Base-by-base conservation (phyloP, 2,797 vertebrate genomes). In the Tinamus major region DNA sequence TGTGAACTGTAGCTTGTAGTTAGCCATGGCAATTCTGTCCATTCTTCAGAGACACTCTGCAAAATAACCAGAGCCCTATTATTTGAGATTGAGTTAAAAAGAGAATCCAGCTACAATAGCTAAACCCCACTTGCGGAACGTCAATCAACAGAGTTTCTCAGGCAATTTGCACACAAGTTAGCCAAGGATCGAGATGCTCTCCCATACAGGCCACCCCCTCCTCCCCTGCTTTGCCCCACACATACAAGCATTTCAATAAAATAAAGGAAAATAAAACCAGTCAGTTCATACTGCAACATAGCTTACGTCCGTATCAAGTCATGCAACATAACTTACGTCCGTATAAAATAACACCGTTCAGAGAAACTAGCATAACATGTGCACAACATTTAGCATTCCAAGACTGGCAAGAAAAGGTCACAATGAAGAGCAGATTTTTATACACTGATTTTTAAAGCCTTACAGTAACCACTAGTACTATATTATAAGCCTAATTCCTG, bases 11-110 rank as follows among this genome's bases (percentile, higher is more conserved):
- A 97, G 97, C 97, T 97, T 97, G 98, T 95, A 94, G 97, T 98
- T 98, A 97, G 97, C 97, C 98, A 97, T 93, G 98, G 97, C 96
- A 97, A 97, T 96, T 96, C 97, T 97, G 97, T 97, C 97, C 97
- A 95, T 97, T 98, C 97, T 97, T 97, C 98, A 97, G 97, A 97
- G 97, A 96, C 93, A 97, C 97, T 98, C 97, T 98, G 97, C 97
- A 98, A 98, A 98, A 98, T 97, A 97, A 98, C 97, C 98, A 97
- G 97, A 98, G 97, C 97, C 97, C 97, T 98, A 97, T 98, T 98
- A 97, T 97, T 97, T 92, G 97, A 97, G 97, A 97, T 96, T 94
- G 97, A 97, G 96, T 97, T 87, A 96, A 87, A 94, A 81, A 58
- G 77, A 88, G 93, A 93, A 96, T 95, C 96, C 96, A 96, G 96